A percentile compares a stretch with the other conserved stretches of the same genome.
Evolutionary conservation across 2,888 invertebrate species (phyloP).

Genomic region (Clunio marinus): DNA sequence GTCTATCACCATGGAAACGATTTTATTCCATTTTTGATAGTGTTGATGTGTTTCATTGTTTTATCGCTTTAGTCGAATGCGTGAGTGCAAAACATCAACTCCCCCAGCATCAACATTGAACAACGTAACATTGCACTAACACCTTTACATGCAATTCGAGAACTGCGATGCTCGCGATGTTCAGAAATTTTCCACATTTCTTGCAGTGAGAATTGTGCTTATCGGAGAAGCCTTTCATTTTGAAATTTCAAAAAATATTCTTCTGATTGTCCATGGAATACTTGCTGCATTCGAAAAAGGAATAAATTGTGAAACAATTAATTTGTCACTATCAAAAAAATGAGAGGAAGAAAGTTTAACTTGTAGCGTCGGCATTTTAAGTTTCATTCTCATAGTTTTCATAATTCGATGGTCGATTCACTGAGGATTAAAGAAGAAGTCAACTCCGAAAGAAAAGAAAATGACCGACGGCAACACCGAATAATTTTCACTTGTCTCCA

Average conservation of each 20-base stretch:
- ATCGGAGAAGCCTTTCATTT: background rate
- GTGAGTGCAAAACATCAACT: background rate
- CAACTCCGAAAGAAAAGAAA: background rate
- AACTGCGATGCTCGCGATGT: background rate
- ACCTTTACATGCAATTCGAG: background rate
- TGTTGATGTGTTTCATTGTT: conserved; percentile 24
- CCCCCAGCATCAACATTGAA: background rate
- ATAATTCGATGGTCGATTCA: too few species aligned
- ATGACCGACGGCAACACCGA: background rate
- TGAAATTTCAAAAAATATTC: too few species aligned
- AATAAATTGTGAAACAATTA: too few species aligned
- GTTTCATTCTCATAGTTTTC: too few species aligned
- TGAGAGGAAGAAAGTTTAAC: too few species aligned
- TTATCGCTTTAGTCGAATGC: conserved; percentile 15
- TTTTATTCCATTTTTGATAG: background rate
- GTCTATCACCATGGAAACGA: conserved; percentile 34
- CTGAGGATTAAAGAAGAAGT: too few species aligned
- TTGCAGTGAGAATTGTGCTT: background rate
- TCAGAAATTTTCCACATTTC: background rate
- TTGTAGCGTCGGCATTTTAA: background rate
- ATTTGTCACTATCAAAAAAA: too few species aligned
- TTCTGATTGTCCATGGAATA: too few species aligned
- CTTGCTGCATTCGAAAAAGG: too few species aligned
- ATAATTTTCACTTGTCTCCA: background rate
- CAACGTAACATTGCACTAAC: background rate